phyloP scores from a whole-genome alignment of 1,140 invertebrate species.

The Halictus rubicundus region DNA sequence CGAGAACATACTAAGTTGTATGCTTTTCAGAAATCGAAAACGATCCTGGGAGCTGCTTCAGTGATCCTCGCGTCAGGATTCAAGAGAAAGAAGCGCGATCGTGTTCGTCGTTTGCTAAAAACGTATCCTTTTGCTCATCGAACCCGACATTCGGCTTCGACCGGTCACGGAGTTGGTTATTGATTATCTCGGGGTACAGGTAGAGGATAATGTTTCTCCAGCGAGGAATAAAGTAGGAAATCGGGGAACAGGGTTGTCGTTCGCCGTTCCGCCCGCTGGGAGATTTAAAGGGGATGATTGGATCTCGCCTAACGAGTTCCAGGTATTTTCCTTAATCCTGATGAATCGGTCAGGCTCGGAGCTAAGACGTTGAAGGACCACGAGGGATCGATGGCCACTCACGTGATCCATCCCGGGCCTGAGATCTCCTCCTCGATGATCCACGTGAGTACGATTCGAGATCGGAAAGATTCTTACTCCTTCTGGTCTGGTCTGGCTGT shows the following conservation, averaged over 20 bases:
- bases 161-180: no score
- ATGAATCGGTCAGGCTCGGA: slow-evolving; percentile 66
- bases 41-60: slow-evolving; percentile 57
- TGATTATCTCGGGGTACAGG: no score
- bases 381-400: slow-evolving; percentile 60
- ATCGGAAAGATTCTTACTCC: no score
- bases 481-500: no score
- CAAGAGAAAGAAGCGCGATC: slow-evolving; percentile 34
- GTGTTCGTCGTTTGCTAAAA: slow-evolving; percentile 61
- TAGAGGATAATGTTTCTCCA: no score
- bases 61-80: slow-evolving; percentile 59
- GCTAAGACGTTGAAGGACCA: slow-evolving; percentile 56
- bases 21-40: slow-evolving; percentile 61
- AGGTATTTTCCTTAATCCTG: slow-evolving; percentile 59
- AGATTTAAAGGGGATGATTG: slow-evolving; percentile 49
- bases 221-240: background rate
- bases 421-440: slow-evolving; percentile 57
- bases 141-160: background rate
- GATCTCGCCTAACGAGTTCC: background rate
- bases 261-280: slow-evolving; percentile 10
- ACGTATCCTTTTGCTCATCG: slow-evolving; percentile 75
- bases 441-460: slow-evolving; percentile 31
- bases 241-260: background rate
- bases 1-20: no score
- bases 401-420: slow-evolving; percentile 69